phyloP scores from a whole-genome alignment of 2,113 vertebrate genomes.

The Tragelaphus strepsiceros region DNA sequence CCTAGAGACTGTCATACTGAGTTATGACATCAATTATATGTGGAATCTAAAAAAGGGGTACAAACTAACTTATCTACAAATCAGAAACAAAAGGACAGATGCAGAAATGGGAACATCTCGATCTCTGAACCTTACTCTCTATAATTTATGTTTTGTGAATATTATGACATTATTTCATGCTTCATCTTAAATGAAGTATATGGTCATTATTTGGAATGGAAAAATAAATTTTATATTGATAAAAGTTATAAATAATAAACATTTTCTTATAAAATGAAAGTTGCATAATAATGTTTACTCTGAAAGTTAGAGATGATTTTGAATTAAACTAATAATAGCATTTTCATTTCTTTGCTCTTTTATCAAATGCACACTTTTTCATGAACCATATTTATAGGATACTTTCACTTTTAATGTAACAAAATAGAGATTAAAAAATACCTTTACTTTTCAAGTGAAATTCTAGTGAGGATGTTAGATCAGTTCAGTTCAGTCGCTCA shows the following conservation, averaged over 20 bases:
- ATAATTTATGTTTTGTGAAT: background rate
- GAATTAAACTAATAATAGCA: background rate
- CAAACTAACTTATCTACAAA: background rate
- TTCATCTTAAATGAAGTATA: background rate
- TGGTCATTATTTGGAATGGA: background rate
- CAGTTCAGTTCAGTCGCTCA: no score
- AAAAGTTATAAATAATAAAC: background rate
- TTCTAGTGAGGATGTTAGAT: background rate
- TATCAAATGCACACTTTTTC: background rate
- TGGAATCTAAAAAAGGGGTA: background rate
- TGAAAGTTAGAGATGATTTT: background rate
- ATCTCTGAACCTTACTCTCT: background rate
- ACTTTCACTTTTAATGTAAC: background rate
- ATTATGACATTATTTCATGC: background rate
- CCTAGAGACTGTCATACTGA: background rate
- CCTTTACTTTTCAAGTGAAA: background rate
- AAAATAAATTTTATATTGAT: background rate
- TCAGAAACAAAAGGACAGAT: background rate
- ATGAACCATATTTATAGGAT: background rate
- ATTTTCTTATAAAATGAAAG: background rate
- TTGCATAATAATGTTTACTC: background rate
- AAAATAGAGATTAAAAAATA: background rate
- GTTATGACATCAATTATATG: background rate
- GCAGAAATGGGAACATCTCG: background rate
- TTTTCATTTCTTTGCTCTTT: background rate